Evolutionary conservation across 2,113 vertebrate species (phyloP).

Genomic region (Mesoclemmys tuberculata): DNA sequence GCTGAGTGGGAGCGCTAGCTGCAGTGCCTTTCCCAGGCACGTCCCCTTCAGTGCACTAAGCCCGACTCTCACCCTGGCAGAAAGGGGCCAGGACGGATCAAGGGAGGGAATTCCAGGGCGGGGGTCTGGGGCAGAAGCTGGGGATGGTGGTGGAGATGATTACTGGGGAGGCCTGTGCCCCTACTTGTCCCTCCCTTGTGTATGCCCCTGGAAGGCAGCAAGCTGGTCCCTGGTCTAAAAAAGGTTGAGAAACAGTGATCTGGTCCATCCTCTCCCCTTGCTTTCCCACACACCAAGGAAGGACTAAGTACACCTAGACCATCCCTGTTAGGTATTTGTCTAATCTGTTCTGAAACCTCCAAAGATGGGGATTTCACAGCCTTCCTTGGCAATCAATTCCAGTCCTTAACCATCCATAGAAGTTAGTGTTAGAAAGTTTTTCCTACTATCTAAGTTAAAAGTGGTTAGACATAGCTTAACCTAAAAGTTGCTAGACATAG

Average conservation of each 20-base stretch:
- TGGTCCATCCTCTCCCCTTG: background rate
- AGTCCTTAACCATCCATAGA: background rate
- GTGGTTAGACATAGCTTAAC: background rate
- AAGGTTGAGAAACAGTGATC: no score
- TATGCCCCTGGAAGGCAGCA: no score
- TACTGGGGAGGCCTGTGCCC: no score
- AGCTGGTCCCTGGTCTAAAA: no score
- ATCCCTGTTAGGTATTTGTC: background rate
- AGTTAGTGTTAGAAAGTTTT: background rate
- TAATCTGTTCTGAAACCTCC: background rate
- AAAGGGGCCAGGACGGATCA: background rate
- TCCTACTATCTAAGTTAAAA: background rate
- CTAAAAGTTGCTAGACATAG: background rate
- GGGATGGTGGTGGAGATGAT: no score
- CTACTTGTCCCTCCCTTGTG: no score
- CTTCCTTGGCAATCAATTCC: background rate
- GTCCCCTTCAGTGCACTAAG: fast-evolving
- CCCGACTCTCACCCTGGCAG: background rate
- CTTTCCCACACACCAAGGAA: background rate
- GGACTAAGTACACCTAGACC: background rate
- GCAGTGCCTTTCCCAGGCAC: background rate
- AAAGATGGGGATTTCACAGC: background rate
- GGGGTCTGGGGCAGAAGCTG: no score
- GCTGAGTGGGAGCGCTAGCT: background rate
- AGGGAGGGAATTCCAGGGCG: no score